Percentiles rank a stretch among this genome's conserved stretches.
Conservation (phyloP, 2,888 invertebrate genomes). For the Eudemis profundana region DNA sequence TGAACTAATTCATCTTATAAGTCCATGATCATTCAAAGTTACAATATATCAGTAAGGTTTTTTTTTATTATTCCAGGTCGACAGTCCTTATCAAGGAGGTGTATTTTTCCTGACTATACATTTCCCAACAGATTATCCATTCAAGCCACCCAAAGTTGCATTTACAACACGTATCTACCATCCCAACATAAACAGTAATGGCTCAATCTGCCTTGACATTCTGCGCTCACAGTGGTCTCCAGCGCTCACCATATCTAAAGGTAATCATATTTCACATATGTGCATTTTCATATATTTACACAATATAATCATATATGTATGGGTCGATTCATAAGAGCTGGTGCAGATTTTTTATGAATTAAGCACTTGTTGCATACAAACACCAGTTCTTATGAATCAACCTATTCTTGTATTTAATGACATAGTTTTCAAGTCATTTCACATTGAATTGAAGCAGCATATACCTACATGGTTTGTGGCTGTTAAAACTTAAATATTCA, state of each 20-base stretch:
- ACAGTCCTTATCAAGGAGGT: constrained; percentile 99
- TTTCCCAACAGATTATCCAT: constrained; percentile 99
- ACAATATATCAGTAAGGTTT: not conserved
- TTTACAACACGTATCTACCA: constrained; percentile 99
- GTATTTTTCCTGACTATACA: constrained; percentile 99
- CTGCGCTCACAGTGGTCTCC: constrained; percentile 99
- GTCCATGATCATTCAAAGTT: not conserved
- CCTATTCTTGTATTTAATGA: not conserved
- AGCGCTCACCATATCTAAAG: constrained; percentile 99
- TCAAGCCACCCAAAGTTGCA: constrained; percentile 99
- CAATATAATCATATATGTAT: too few relatives aligned
- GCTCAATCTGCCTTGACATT: constrained; percentile 99
- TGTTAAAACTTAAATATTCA: too few relatives aligned
- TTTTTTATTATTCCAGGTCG: constrained; percentile 89
- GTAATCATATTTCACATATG: constrained; percentile 77
- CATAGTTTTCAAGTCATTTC: too few relatives aligned
- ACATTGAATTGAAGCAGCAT: too few relatives aligned
- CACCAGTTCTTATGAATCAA: too few relatives aligned
- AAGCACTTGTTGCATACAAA: too few relatives aligned
- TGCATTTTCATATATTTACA: too few relatives aligned
- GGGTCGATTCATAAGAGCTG: too few relatives aligned
- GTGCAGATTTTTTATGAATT: too few relatives aligned
- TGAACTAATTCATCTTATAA: constrained; percentile 16
- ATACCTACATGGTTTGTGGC: too few relatives aligned
- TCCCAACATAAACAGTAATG: constrained; percentile 99